Conservation (phyloP, 2,113 vertebrate genomes). For the Vulpes vulpes region DNA sequence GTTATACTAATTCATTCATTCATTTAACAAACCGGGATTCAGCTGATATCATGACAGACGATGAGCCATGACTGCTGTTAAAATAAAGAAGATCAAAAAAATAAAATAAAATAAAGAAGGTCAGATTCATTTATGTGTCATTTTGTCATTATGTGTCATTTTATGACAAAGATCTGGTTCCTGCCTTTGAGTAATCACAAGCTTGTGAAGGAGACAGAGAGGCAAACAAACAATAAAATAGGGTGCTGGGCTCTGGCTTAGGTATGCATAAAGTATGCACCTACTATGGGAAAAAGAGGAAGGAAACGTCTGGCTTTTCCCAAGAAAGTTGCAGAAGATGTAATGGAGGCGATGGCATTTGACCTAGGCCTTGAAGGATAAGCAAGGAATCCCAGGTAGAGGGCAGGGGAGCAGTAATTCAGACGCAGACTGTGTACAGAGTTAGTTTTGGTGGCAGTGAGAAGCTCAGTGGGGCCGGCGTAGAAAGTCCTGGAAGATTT, state of each 20-base stretch:
- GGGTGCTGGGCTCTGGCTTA: neutral
- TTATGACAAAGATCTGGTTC: neutral
- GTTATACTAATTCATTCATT: neutral
- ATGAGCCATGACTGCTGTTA: neutral
- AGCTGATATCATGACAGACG: neutral
- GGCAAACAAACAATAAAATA: neutral
- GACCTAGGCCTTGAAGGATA: neutral
- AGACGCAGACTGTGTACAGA: neutral
- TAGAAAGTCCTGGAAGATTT: neutral
- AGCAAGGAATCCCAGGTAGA: neutral
- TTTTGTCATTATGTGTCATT: neutral
- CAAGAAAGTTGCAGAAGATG: neutral
- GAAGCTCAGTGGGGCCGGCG: neutral
- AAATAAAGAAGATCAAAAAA: neutral
- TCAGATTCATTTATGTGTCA: neutral
- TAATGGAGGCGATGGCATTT: neutral
- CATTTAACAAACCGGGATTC: constrained; percentile 17
- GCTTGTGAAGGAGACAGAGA: neutral
- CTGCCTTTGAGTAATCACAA: neutral
- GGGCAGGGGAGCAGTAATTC: neutral
- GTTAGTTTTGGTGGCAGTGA: neutral
- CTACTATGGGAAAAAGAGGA: neutral
- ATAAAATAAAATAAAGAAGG: neutral
- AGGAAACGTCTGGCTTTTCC: neutral
- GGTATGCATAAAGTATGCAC: neutral